Conservation (phyloP, 2,888 invertebrate species). For the Nephrotoma flavescens region DNA sequence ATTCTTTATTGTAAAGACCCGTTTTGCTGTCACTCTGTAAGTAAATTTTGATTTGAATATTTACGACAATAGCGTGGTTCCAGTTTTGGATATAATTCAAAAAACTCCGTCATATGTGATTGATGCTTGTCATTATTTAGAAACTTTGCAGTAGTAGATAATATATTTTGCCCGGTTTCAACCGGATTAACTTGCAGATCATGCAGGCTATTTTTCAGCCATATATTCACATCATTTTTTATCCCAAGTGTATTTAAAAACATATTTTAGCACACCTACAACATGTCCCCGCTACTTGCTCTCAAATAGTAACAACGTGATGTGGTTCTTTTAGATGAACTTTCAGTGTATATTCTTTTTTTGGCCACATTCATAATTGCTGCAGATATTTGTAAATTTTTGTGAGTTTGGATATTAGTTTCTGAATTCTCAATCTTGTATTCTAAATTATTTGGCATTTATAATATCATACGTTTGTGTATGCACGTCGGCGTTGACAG, state of each 20-base stretch:
- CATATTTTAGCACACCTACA: conserved; percentile 8
- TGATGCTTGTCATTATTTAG: too few relatives aligned
- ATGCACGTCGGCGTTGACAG: neutral
- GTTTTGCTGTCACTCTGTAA: too few relatives aligned
- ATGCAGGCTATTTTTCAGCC: neutral
- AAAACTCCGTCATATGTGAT: too few relatives aligned
- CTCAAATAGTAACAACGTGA: neutral
- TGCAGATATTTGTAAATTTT: neutral
- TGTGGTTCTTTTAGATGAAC: too few relatives aligned
- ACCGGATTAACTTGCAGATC: neutral
- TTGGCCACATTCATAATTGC: neutral
- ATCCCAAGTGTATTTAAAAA: conserved; percentile 4
- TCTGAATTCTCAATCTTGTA: neutral
- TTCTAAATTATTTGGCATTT: neutral
- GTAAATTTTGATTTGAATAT: too few relatives aligned
- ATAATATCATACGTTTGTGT: neutral
- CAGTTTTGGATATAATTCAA: too few relatives aligned
- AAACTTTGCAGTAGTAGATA: too few relatives aligned
- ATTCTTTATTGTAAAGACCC: too few relatives aligned
- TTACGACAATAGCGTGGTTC: too few relatives aligned
- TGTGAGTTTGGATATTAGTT: neutral
- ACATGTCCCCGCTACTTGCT: neutral
- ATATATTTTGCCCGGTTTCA: neutral
- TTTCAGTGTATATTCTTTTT: too few relatives aligned
- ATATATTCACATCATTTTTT: neutral